A percentile compares a stretch with the other conserved stretches of the same genome.
Conservation (phyloP, 2,888 invertebrate genomes). For the Drosophila nigricruria region DNA sequence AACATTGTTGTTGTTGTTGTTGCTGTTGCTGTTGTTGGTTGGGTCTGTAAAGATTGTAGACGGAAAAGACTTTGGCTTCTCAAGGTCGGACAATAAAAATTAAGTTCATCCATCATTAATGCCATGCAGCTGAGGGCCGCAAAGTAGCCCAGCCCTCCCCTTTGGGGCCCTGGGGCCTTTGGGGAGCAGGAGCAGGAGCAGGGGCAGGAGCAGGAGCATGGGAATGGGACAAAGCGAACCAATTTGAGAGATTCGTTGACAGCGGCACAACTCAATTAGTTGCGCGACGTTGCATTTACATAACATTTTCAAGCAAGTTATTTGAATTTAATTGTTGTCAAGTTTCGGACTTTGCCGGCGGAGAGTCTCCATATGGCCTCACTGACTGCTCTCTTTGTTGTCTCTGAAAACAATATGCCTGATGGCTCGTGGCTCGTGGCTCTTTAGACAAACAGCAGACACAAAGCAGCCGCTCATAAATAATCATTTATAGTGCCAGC, state of each 20-base stretch:
- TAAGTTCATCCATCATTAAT: constrained; percentile 77
- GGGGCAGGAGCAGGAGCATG: neutral
- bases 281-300: constrained; percentile 68
- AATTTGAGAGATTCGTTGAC: constrained; percentile 37
- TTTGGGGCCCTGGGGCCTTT: neutral
- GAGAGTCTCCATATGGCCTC: constrained; percentile 5
- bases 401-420: constrained; percentile 64
- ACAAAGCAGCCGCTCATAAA: constrained; percentile 63
- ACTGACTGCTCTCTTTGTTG: constrained; percentile 25
- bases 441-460: constrained; percentile 66
- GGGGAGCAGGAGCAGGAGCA: too few relatives aligned
- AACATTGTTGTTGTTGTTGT: constrained; percentile 21
- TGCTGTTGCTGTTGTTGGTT: constrained; percentile 16
- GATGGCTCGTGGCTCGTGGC: constrained; percentile 42
- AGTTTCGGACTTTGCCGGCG: constrained; percentile 8
- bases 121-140: constrained; percentile 18
- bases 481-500: constrained; percentile 60
- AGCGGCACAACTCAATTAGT: constrained; percentile 71
- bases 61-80: constrained; percentile 40
- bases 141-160: neutral
- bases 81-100: constrained; percentile 77
- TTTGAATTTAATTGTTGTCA: constrained; percentile 69
- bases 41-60: constrained; percentile 32
- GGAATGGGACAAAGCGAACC: neutral
- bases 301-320: constrained; percentile 69